Evolutionary conservation across 1,140 invertebrate species (phyloP).

Genomic region (Apis laboriosa): DNA sequence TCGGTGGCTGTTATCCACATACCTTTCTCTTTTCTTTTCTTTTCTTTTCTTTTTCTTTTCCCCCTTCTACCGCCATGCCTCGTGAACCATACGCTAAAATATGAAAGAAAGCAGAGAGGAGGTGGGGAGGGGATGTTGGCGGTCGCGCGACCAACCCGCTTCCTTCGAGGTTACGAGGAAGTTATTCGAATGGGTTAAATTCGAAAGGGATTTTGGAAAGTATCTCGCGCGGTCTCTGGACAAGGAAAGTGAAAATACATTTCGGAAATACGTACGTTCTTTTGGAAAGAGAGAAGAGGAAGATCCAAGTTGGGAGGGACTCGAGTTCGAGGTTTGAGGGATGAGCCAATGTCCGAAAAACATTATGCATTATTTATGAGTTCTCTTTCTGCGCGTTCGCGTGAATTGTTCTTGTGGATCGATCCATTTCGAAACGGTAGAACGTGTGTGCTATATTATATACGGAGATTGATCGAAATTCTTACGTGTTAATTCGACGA

Average conservation of each 20-base stretch:
- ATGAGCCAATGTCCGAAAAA: slow-evolving; percentile 78
- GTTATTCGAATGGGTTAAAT: slow-evolving; percentile 61
- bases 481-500: too few species aligned
- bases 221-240: slow-evolving; percentile 27
- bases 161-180: neutral
- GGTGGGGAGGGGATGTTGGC: neutral
- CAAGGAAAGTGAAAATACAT: slow-evolving; percentile 26
- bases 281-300: slow-evolving; percentile 16
- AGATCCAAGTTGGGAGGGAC: slow-evolving; percentile 25
- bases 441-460: neutral
- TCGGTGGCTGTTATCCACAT: slow-evolving; percentile 49
- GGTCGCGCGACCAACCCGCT: neutral
- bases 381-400: slow-evolving; percentile 54
- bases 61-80: slow-evolving; percentile 77
- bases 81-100: slow-evolving; percentile 76
- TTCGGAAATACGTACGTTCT: too few species aligned
- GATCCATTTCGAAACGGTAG: neutral
- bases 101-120: slow-evolving; percentile 22
- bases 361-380: slow-evolving; percentile 77
- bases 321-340: slow-evolving; percentile 33
- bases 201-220: slow-evolving; percentile 47
- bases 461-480: neutral
- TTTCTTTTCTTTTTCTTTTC: neutral
- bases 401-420: slow-evolving; percentile 35
- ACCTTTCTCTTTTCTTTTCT: neutral